phyloP scores from a whole-genome alignment of 53 echinoderm and acorn worm genomes.

The Crossaster papposus region DNA sequence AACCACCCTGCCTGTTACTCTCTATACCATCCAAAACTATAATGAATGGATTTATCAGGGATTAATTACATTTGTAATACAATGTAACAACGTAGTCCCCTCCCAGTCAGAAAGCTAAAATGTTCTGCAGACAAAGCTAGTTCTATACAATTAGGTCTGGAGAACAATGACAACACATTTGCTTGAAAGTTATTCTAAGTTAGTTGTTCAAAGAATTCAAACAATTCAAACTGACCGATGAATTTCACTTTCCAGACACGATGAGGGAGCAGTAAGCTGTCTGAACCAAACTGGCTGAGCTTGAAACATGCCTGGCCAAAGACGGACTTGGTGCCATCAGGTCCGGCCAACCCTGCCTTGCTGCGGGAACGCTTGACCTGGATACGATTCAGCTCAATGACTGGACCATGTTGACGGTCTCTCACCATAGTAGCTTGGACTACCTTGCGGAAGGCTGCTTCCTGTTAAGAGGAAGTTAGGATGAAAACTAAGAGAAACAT shows the following conservation, averaged over 20 bases:
- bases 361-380: constrained; percentile 98
- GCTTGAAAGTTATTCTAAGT: neutral
- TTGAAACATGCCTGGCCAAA: constrained; percentile 94
- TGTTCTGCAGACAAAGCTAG: too few species aligned
- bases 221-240: constrained; percentile 76
- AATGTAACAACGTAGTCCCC: too few species aligned
- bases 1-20: too few species aligned
- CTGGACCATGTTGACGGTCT: constrained; percentile 94
- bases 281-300: constrained; percentile 91
- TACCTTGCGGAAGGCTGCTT: constrained; percentile 97
- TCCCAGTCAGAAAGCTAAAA: too few species aligned
- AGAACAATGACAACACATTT: neutral
- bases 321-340: constrained; percentile 99
- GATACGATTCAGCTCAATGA: constrained; percentile 93
- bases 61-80: too few species aligned
- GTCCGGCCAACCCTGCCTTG: constrained; percentile 95
- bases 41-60: too few species aligned
- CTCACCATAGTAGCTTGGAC: constrained; percentile 97
- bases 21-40: too few species aligned
- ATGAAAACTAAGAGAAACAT: neutral
- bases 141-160: too few species aligned
- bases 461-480: constrained; percentile 49
- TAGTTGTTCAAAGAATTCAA: neutral
- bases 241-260: constrained; percentile 99
- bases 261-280: constrained; percentile 89